phyloP scores from a whole-genome alignment of 2,797 vertebrate genomes.

The Arremon aurantiirostris region DNA sequence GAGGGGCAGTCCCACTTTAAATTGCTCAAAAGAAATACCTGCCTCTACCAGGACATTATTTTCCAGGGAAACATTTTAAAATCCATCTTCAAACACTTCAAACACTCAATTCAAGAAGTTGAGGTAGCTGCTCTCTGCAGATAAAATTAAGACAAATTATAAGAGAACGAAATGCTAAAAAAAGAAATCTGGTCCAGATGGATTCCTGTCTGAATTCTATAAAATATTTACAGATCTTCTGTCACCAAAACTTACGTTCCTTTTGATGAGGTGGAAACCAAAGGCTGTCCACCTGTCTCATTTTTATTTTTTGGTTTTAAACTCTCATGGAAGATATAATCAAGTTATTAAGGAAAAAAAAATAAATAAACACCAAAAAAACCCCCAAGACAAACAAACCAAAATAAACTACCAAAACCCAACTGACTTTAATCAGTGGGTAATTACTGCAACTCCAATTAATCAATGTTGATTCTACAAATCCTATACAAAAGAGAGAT shows the following conservation, averaged over 20 bases:
- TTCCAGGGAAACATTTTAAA: background rate
- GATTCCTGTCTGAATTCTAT: slow-evolving; percentile 53
- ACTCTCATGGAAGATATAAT: background rate
- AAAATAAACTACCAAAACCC: background rate
- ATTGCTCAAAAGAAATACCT: background rate
- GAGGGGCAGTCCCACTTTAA: background rate
- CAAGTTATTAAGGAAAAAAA: background rate
- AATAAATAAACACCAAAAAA: background rate
- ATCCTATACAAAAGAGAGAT: background rate
- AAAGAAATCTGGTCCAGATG: slow-evolving; percentile 62
- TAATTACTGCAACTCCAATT: background rate
- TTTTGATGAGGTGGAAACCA: slow-evolving; percentile 55
- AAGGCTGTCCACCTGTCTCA: slow-evolving; percentile 29
- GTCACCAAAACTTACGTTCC: slow-evolving; percentile 52
- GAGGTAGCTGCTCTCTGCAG: background rate
- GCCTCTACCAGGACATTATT: background rate
- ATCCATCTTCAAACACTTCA: background rate
- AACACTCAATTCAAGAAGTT: background rate
- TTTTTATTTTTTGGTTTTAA: background rate
- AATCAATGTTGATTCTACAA: background rate
- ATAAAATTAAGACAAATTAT: slow-evolving; percentile 34
- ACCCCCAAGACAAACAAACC: background rate
- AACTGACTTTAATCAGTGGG: background rate
- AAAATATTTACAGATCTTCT: slow-evolving; percentile 71
- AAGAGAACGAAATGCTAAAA: slow-evolving; percentile 31